Percentiles rank a stretch among this genome's conserved stretches.
phyloP scores from a whole-genome alignment of 2,797 vertebrate genomes.

The Neomorphus geoffroyi region DNA sequence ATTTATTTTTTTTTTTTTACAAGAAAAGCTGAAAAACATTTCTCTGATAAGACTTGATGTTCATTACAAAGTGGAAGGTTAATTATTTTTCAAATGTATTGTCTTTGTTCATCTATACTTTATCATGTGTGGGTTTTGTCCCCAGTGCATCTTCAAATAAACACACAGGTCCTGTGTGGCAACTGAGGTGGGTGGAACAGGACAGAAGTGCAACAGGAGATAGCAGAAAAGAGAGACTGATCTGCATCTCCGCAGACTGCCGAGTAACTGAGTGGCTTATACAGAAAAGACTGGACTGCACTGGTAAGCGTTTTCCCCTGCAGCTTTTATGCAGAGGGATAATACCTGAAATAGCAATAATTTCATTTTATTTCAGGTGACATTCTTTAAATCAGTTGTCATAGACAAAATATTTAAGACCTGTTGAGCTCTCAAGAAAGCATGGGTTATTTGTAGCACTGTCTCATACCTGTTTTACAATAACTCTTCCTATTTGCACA shows the following conservation, averaged over 20 bases:
- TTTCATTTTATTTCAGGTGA: not conserved
- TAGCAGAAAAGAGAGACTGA: constrained; percentile 81
- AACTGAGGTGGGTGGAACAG: constrained; percentile 86
- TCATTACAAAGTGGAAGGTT: not conserved
- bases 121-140: not conserved
- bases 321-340: not conserved
- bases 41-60: rapidly evolving
- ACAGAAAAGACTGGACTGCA: constrained; percentile 82
- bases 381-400: not conserved
- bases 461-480: not conserved
- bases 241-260: constrained; percentile 88
- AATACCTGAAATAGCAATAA: not conserved
- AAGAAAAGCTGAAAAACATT: not conserved
- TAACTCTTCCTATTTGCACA: constrained; percentile 44
- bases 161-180: constrained; percentile 86
- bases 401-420: not conserved
- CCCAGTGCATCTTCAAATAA: constrained; percentile 81
- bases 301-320: constrained; percentile 74
- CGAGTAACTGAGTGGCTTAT: constrained; percentile 85
- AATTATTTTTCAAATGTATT: not conserved
- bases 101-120: not conserved
- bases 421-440: not conserved
- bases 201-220: constrained; percentile 73
- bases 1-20: not conserved
- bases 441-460: not conserved